Evolutionary conservation across 2,888 invertebrate genomes (phyloP).

Genomic region (Leptopilina drosophilae): DNA sequence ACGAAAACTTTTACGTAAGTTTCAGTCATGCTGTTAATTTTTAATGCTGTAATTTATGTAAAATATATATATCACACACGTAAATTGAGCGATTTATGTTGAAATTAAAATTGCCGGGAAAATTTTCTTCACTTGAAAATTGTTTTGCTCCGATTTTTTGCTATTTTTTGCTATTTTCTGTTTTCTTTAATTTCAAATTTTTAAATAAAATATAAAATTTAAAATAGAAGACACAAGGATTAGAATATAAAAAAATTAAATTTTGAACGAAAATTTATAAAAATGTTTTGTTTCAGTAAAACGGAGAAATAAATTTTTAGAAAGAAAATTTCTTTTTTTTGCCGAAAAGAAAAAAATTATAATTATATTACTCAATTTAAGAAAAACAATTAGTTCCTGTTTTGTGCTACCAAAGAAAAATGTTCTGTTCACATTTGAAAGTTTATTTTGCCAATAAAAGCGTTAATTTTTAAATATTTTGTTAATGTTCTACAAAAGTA

Average conservation of each 20-base stretch:
- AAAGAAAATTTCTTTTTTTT: too few species aligned
- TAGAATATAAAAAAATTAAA: too few species aligned
- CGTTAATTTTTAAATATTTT: slow-evolving; percentile 1
- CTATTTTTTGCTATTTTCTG: too few species aligned
- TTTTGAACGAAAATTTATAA: too few species aligned
- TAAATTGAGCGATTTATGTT: background rate
- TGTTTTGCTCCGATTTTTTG: too few species aligned
- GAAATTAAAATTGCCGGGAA: background rate
- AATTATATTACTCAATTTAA: background rate
- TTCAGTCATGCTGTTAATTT: slow-evolving; percentile 11
- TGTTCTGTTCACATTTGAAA: background rate
- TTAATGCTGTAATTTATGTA: slow-evolving; percentile 12
- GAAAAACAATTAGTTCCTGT: background rate
- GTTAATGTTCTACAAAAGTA: background rate
- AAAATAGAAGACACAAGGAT: too few species aligned
- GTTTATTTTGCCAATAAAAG: background rate
- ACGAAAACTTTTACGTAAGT: background rate
- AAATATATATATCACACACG: background rate
- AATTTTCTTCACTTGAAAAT: too few species aligned
- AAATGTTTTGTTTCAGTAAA: too few species aligned
- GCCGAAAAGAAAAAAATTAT: too few species aligned
- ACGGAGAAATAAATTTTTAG: too few species aligned
- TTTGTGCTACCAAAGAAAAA: slow-evolving; percentile 13
- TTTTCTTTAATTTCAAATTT: too few species aligned
- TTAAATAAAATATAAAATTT: too few species aligned